Base-by-base conservation (phyloP, 1,140 invertebrate genomes). In the Lordiphosa mommai region DNA sequence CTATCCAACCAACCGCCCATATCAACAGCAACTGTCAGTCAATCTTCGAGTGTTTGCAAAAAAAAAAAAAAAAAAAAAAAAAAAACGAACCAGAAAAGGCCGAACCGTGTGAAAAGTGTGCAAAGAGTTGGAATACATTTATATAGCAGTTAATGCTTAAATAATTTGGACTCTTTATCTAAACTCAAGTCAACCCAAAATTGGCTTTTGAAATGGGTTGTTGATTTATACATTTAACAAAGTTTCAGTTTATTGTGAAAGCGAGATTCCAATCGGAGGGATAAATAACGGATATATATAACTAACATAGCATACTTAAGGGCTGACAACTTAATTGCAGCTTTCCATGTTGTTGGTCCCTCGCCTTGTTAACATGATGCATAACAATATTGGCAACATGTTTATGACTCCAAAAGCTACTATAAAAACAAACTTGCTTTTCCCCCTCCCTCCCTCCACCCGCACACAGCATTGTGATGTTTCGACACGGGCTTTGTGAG, bases 151-250 rank as follows among this genome's bases (percentile, higher is more conserved):
- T 43, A 43, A 33, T 29, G 46, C 17, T 46, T 10, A 52, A 58
- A 58, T 63, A 65, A 79, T 80, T 74, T 80, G 74, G 74, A n/a
- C n/a, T n/a, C 74, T 70, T 80, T 79, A 74, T 79, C 74, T 80
- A 61, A 60, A 55, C 53, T 53, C 38, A 52, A 76, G 56, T 48
- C 72, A 67, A 77, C 58, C 64, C 20, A 6, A 20, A 29, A 64
- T 68, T 68, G 74, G 74, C 63, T 64, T 72, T 57, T 65, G 65
- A 68, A 59, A 64, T 58, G 60, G 43, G 60, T 63, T n/a, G n/a
- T n/a, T n/a, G n/a, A n/a, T n/a, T n/a, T n/a, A n/a, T n/a, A n/a
- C n/a, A n/a, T n/a, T n/a, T n/a, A n/a, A n/a, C n/a, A n/a, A n/a
- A n/a, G n/a, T n/a, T n/a, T n/a, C n/a, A n/a, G n/a, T n/a, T n/a